Evolutionary conservation across 2,888 invertebrate genomes (phyloP).

Genomic region (Suillia variegata): DNA sequence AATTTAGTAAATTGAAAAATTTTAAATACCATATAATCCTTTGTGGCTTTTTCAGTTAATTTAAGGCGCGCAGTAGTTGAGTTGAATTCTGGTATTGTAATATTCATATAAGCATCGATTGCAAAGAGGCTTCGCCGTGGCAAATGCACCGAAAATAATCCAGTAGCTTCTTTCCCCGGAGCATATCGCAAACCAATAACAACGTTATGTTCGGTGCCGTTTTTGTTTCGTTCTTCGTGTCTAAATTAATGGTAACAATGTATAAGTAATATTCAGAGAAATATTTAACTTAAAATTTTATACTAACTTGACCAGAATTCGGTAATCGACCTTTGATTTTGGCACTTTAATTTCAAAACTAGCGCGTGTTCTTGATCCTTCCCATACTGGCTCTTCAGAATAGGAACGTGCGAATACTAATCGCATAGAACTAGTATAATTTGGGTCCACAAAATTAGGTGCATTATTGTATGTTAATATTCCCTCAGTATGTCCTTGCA

Average conservation of each 20-base stretch:
- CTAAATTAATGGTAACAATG: slow-evolving; percentile 31
- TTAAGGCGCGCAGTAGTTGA: slow-evolving; percentile 71
- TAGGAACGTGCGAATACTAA: slow-evolving; percentile 68
- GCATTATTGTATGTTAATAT: slow-evolving; percentile 74
- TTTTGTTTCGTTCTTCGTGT: slow-evolving; percentile 60
- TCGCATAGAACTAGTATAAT: slow-evolving; percentile 68
- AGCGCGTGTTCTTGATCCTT: slow-evolving; percentile 64
- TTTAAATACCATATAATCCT: slow-evolving; percentile 70
- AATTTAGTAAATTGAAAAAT: too few relatives aligned
- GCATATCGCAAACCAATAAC: slow-evolving; percentile 65
- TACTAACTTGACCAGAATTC: slow-evolving; percentile 63
- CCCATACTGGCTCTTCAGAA: slow-evolving; percentile 66
- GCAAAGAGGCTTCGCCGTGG: slow-evolving; percentile 72
- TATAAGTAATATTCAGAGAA: neutral
- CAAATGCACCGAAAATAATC: slow-evolving; percentile 66
- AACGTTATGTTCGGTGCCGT: slow-evolving; percentile 65
- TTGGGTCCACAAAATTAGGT: slow-evolving; percentile 65
- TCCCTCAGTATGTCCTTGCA: slow-evolving; percentile 74
- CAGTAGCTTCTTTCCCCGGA: slow-evolving; percentile 67
- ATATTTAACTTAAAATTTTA: neutral
- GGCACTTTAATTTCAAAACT: slow-evolving; percentile 70
- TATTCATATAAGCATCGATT: slow-evolving; percentile 73
- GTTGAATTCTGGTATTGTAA: slow-evolving; percentile 75
- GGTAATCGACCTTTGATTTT: slow-evolving; percentile 70
- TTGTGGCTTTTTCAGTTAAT: slow-evolving; percentile 70